Evolutionary conservation across 1,140 invertebrate genomes (phyloP).

Genomic region (Pollicipes pollicipes): DNA sequence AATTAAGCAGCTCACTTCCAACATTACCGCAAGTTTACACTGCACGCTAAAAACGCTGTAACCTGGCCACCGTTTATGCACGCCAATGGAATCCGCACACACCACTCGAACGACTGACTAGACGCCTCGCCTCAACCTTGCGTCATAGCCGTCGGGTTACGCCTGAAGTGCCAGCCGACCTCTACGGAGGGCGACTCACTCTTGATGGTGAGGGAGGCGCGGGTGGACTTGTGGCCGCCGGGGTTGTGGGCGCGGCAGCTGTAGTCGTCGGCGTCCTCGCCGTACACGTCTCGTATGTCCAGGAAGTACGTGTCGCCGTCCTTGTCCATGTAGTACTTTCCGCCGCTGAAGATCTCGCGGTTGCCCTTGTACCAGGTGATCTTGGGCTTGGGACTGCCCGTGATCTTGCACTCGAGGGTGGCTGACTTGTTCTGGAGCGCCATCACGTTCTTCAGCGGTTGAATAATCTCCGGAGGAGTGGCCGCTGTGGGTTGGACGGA

Average conservation of each 20-base stretch:
- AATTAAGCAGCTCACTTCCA: too few relatives aligned
- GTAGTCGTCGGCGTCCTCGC: too few relatives aligned
- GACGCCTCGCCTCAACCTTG: too few relatives aligned
- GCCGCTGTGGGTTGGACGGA: too few relatives aligned
- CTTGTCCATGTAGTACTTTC: slow-evolving; percentile 72
- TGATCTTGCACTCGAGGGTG: slow-evolving; percentile 74
- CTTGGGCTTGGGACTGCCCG: slow-evolving; percentile 60
- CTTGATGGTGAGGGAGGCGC: slow-evolving; percentile 87
- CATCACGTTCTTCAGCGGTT: slow-evolving; percentile 61
- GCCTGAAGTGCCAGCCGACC: too few relatives aligned
- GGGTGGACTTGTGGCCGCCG: slow-evolving; percentile 77
- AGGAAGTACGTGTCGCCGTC: slow-evolving; percentile 78
- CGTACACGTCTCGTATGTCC: slow-evolving; percentile 77
- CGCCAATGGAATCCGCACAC: too few relatives aligned
- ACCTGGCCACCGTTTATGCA: too few relatives aligned
- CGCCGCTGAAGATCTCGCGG: slow-evolving; percentile 75
- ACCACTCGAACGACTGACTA: too few relatives aligned
- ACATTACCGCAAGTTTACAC: too few relatives aligned
- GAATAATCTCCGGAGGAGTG: slow-evolving; percentile 64
- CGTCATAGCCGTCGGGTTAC: too few relatives aligned
- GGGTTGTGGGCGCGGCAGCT: slow-evolving; percentile 87
- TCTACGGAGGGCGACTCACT: too few relatives aligned
- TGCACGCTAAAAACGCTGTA: too few relatives aligned
- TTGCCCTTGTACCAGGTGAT: slow-evolving; percentile 77
- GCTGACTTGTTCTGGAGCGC: slow-evolving; percentile 82